A percentile compares a stretch with the other conserved stretches of the same genome.
Conservation (phyloP, 2,888 invertebrate species). For the Scrobipalpa costella region DNA sequence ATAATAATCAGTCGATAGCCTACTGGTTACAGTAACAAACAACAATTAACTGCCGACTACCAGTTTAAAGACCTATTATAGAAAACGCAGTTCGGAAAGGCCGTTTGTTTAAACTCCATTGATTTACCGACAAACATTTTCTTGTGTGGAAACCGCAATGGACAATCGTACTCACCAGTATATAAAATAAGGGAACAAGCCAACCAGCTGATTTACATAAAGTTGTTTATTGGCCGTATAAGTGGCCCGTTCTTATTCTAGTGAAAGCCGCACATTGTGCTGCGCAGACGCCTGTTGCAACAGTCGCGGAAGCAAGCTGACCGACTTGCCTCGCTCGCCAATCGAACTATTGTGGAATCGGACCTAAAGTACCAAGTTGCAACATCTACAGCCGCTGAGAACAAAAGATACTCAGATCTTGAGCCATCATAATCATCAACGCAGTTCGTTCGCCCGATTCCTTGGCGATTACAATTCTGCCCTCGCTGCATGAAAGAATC, state of each 20-base stretch:
- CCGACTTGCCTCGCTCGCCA: constrained; percentile 37
- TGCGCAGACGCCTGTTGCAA: constrained; percentile 37
- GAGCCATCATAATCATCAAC: not conserved
- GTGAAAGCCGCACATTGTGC: constrained; percentile 56
- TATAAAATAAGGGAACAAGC: not conserved
- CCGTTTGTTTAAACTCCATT: not conserved
- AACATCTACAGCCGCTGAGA: constrained; percentile 1
- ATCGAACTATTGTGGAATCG: constrained; percentile 34
- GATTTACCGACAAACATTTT: not conserved
- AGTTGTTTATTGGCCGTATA: constrained; percentile 19
- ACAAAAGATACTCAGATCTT: constrained; percentile 14
- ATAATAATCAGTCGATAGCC: constrained; percentile 9
- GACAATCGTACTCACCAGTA: not conserved
- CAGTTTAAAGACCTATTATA: not conserved
- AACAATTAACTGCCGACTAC: constrained; percentile 20
- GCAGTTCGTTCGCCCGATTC: not conserved
- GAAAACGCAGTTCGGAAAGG: not conserved
- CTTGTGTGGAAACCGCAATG: constrained; percentile 3
- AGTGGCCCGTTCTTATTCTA: constrained; percentile 41
- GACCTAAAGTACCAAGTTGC: constrained; percentile 20
- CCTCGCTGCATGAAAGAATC: not conserved
- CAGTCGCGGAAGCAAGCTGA: constrained; percentile 40
- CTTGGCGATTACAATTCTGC: not conserved
- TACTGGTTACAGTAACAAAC: constrained; percentile 7
- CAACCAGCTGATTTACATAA: constrained; percentile 22